phyloP scores from a whole-genome alignment of 2,113 vertebrate species.

The Arizona elegans region DNA sequence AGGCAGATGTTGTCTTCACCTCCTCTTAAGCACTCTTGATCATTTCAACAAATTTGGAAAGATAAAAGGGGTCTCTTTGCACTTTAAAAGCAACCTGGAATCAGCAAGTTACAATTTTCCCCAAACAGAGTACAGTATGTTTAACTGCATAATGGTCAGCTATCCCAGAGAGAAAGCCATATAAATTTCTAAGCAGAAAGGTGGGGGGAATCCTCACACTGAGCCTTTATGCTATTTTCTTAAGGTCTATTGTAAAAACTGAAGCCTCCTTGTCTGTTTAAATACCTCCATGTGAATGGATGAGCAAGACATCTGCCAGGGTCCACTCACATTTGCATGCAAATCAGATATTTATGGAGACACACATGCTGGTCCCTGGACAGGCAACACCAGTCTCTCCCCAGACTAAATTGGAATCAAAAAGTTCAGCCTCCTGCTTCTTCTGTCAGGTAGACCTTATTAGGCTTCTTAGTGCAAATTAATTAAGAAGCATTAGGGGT shows the following conservation, averaged over 20 bases:
- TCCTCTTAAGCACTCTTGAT: too few species aligned
- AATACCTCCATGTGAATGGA: conserved; percentile 68
- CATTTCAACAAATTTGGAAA: not conserved
- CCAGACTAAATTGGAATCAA: not conserved
- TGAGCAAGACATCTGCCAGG: conserved; percentile 84
- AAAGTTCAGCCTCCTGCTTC: conserved; percentile 44
- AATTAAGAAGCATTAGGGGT: not conserved
- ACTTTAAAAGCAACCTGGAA: not conserved
- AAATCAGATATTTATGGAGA: conserved; percentile 73
- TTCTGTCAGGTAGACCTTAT: too few species aligned
- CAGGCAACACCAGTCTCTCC: conserved; percentile 38
- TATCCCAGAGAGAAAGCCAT: conserved; percentile 60
- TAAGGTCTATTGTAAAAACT: conserved; percentile 68
- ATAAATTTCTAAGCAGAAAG: conserved; percentile 59
- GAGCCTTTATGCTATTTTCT: conserved; percentile 70
- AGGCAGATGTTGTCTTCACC: not conserved
- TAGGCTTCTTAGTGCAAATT: not conserved
- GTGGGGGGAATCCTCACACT: conserved; percentile 53
- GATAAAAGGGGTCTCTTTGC: not conserved
- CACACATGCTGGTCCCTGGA: conserved; percentile 49
- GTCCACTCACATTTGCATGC: conserved; percentile 82
- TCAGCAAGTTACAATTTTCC: not conserved
- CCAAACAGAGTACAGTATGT: not conserved
- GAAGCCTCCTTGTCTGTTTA: conserved; percentile 71
- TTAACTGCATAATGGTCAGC: not conserved